A percentile compares a stretch with the other conserved stretches of the same genome.
Conservation (phyloP, 64 coral and sea anemone species). For the Pachyseris speciosa region DNA sequence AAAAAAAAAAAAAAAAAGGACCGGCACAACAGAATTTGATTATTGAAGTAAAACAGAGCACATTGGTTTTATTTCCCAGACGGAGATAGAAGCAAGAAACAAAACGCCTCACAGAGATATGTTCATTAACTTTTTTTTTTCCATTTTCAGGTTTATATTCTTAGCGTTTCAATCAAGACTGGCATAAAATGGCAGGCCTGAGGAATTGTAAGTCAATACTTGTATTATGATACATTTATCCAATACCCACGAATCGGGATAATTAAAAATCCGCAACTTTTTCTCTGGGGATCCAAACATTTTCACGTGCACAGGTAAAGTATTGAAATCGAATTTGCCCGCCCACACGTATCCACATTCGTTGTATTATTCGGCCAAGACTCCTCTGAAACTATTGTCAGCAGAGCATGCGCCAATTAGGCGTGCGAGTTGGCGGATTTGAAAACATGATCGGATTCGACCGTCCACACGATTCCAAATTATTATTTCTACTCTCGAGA, state of each 20-base stretch:
- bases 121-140: neutral
- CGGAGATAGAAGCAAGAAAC: no score
- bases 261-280: constrained; percentile 11
- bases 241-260: neutral
- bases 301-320: neutral
- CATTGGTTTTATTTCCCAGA: no score
- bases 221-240: no score
- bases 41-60: no score
- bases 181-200: neutral
- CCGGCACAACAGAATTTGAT: no score
- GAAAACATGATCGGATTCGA: neutral
- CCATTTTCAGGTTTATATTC: neutral
- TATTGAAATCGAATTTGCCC: constrained; percentile 1
- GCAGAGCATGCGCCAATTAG: neutral
- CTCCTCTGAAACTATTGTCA: neutral
- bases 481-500: neutral
- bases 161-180: neutral
- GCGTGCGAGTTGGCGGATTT: neutral
- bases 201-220: neutral
- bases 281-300: neutral
- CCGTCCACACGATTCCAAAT: neutral
- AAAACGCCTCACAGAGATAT: no score
- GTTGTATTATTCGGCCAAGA: neutral
- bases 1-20: no score
- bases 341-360: constrained; percentile 3